Percentiles rank a stretch among this genome's conserved stretches.
Evolutionary conservation across 2,888 invertebrate genomes (phyloP).

Genomic region (Raillietiella orientalis): DNA sequence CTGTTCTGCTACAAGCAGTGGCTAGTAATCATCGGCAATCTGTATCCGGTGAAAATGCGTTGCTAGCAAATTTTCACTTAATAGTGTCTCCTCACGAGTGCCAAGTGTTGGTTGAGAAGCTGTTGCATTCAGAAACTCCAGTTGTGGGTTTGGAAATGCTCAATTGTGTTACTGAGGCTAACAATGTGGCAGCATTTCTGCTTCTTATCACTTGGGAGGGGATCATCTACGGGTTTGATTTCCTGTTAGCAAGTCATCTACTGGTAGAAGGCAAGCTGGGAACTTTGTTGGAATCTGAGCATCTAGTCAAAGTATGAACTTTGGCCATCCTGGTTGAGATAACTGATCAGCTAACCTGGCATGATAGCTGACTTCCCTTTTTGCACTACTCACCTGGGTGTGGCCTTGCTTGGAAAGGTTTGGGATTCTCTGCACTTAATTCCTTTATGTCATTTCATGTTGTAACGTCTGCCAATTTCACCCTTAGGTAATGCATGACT

Average conservation of each 20-base stretch:
- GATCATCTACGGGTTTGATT: conserved; percentile 55
- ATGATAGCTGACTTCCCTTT: too few species aligned
- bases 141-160: conserved; percentile 50
- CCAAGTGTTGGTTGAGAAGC: conserved; percentile 22
- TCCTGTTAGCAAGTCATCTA: conserved; percentile 48
- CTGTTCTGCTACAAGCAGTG: too few species aligned
- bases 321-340: conserved; percentile 1
- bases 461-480: background rate
- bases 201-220: conserved; percentile 35
- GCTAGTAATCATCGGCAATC: conserved; percentile 5
- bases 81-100: conserved; percentile 46
- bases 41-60: conserved; percentile 23
- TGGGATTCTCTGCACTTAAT: background rate
- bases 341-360: too few species aligned
- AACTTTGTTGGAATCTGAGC: conserved; percentile 39
- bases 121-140: conserved; percentile 18
- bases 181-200: conserved; percentile 55
- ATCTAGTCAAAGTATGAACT: conserved; percentile 33
- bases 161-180: conserved; percentile 73
- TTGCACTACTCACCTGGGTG: too few species aligned
- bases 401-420: too few species aligned
- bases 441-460: background rate
- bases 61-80: too few species aligned
- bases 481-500: conserved; percentile 47
- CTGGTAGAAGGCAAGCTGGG: conserved; percentile 41